These are phyloP conservation scores for Luffia ferchaultella DNA, from an alignment of 2,888 invertebrate species.

Conservation along the genomic window DNA sequence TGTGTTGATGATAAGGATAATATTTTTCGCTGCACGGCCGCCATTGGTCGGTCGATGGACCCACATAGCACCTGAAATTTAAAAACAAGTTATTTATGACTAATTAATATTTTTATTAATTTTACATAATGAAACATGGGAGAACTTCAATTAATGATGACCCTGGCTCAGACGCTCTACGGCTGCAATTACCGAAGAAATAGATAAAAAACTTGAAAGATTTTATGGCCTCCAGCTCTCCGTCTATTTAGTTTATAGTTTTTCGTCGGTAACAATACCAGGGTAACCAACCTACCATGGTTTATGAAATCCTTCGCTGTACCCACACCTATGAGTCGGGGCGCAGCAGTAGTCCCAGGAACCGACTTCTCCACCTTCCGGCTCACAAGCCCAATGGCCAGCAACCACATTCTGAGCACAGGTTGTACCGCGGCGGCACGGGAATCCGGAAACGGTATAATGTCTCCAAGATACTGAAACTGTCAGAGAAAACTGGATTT, in stretches of 20 bases:
- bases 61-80: constrained; percentile 81
- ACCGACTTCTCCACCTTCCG: constrained; percentile 69
- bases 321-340: constrained; percentile 83
- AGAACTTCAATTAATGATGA: too few relatives aligned
- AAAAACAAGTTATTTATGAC: too few relatives aligned
- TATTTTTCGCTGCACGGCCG: constrained; percentile 86
- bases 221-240: too few relatives aligned
- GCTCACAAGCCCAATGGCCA: constrained; percentile 86
- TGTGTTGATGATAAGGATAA: constrained; percentile 69
- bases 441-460: constrained; percentile 84
- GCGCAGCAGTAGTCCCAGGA: constrained; percentile 90
- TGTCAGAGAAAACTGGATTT: constrained; percentile 23
- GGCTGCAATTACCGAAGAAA: too few relatives aligned
- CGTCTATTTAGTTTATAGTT: too few relatives aligned
- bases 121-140: too few relatives aligned
- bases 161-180: too few relatives aligned
- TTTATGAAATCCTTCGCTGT: constrained; percentile 81
- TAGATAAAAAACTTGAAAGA: too few relatives aligned
- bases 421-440: constrained; percentile 73
- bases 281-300: constrained; percentile 79
- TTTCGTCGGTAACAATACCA: too few relatives aligned
- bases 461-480: constrained; percentile 72
- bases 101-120: too few relatives aligned
- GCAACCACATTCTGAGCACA: constrained; percentile 78
- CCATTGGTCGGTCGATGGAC: constrained; percentile 81